Percentiles rank a stretch among this genome's conserved stretches.
These are phyloP conservation scores for Pachydiplax longipennis DNA, from an alignment of 2,888 invertebrate species.

Conservation along the genomic window DNA sequence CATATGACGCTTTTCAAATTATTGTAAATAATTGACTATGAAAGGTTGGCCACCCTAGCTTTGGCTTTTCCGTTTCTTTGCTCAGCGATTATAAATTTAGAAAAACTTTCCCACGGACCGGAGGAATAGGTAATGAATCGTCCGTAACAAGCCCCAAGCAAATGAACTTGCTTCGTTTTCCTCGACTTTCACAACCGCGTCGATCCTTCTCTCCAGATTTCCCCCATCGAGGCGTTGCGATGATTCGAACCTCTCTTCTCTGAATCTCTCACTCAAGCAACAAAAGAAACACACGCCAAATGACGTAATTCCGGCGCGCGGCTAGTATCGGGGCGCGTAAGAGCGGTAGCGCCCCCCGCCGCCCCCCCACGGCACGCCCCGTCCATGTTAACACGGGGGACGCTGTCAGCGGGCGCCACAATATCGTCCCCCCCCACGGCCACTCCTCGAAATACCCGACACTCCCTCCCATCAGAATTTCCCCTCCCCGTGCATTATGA, in stretches of 20 bases:
- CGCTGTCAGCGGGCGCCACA: neutral
- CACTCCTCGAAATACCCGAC: neutral
- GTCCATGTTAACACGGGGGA: neutral
- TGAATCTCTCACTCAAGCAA: neutral
- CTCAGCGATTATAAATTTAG: too few species aligned
- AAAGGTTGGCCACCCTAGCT: too few species aligned
- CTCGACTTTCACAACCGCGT: too few species aligned
- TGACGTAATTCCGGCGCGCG: neutral
- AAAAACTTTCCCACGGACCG: too few species aligned
- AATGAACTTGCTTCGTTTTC: too few species aligned
- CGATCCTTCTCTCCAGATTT: too few species aligned
- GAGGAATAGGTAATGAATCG: too few species aligned
- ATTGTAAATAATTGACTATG: too few species aligned
- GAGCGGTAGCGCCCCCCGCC: neutral
- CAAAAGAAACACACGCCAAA: neutral
- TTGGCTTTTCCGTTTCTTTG: too few species aligned
- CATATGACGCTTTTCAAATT: too few species aligned
- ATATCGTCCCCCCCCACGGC: neutral
- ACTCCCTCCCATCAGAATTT: neutral
- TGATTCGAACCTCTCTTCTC: neutral
- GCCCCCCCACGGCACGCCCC: neutral
- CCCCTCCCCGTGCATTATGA: slow-evolving; percentile 23
- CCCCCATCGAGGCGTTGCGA: too few species aligned
- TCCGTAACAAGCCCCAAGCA: too few species aligned
- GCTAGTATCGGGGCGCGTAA: neutral